phyloP scores from a whole-genome alignment of 2,888 invertebrate genomes.

The Tipula confusa region DNA sequence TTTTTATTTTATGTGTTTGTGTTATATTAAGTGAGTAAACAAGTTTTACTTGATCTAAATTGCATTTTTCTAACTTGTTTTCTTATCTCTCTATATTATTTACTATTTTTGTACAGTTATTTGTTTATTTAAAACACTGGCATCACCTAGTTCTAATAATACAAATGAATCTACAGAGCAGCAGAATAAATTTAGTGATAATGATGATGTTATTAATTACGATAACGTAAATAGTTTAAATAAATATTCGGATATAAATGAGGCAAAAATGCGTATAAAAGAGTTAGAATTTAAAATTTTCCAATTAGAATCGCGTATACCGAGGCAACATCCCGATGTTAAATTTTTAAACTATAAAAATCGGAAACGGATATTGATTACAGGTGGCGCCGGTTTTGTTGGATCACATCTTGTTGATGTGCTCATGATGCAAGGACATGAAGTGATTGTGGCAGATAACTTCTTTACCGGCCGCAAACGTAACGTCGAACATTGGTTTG shows the following conservation, averaged over 20 bases:
- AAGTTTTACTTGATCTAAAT: background rate
- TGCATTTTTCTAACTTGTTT: background rate
- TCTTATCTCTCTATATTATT: slow-evolving; percentile 21
- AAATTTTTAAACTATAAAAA: slow-evolving; percentile 88
- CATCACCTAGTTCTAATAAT: slow-evolving; percentile 33
- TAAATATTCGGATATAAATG: background rate
- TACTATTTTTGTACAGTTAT: slow-evolving; percentile 35
- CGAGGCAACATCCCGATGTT: slow-evolving; percentile 85
- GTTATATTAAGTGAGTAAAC: slow-evolving; percentile 35
- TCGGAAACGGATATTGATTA: slow-evolving; percentile 85
- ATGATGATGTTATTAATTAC: background rate
- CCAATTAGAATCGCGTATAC: slow-evolving; percentile 65
- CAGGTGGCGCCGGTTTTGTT: slow-evolving; percentile 98
- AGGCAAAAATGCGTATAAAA: slow-evolving; percentile 52
- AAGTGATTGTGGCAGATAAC: slow-evolving; percentile 95
- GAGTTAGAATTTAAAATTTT: slow-evolving; percentile 69
- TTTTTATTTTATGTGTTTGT: slow-evolving; percentile 37
- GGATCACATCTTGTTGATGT: slow-evolving; percentile 96
- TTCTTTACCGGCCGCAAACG: slow-evolving; percentile 96
- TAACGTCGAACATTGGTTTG: slow-evolving; percentile 98
- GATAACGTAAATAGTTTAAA: slow-evolving; percentile 28
- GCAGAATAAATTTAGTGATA: background rate
- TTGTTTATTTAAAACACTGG: slow-evolving; percentile 37
- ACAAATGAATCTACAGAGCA: slow-evolving; percentile 26
- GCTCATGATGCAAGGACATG: slow-evolving; percentile 93